These are phyloP conservation scores for Sparus aurata DNA, from an alignment of 2,797 vertebrate species.

Conservation along the genomic window DNA sequence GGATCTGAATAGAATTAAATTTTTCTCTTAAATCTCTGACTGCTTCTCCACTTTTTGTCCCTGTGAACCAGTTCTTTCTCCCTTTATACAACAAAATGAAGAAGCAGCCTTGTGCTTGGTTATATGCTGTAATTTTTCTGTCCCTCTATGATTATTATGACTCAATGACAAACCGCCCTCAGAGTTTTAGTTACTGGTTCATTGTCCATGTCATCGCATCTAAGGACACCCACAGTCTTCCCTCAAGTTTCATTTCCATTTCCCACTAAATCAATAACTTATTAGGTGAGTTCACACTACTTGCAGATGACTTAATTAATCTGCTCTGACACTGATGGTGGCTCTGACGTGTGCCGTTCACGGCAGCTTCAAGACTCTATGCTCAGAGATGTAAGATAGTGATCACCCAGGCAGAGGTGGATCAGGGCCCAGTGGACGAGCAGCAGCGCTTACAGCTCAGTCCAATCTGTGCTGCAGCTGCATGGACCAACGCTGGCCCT, in stretches of 20 bases:
- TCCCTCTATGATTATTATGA: conserved; percentile 22
- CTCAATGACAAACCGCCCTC: conserved; percentile 24
- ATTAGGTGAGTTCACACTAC: conserved; percentile 65
- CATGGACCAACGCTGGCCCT: conserved; percentile 49
- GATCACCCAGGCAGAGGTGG: conserved; percentile 60
- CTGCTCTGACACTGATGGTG: conserved; percentile 30
- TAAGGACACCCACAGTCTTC: conserved; percentile 41
- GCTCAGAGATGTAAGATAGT: conserved; percentile 50
- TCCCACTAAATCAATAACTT: conserved; percentile 71
- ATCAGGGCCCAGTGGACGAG: conserved; percentile 31
- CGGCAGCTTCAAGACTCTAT: conserved; percentile 28
- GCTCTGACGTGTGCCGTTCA: conserved; percentile 2
- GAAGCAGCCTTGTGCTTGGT: conserved; percentile 4
- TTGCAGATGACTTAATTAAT: conserved; percentile 67
- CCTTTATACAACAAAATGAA: conserved; percentile 19
- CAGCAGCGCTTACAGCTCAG: conserved; percentile 53
- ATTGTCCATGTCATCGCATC: conserved; percentile 6
- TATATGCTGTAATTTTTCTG: conserved; percentile 1
- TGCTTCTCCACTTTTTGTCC: conserved; percentile 30
- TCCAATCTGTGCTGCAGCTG: conserved; percentile 72
- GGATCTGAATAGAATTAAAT: conserved; percentile 52
- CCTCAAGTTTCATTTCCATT: conserved; percentile 64
- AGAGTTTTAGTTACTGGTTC: conserved; percentile 20
- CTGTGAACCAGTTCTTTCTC: conserved; percentile 27
- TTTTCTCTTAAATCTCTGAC: conserved; percentile 52